phyloP scores from a whole-genome alignment of 92 coral and sea anemone species.

The Parazoanthus swiftii region DNA sequence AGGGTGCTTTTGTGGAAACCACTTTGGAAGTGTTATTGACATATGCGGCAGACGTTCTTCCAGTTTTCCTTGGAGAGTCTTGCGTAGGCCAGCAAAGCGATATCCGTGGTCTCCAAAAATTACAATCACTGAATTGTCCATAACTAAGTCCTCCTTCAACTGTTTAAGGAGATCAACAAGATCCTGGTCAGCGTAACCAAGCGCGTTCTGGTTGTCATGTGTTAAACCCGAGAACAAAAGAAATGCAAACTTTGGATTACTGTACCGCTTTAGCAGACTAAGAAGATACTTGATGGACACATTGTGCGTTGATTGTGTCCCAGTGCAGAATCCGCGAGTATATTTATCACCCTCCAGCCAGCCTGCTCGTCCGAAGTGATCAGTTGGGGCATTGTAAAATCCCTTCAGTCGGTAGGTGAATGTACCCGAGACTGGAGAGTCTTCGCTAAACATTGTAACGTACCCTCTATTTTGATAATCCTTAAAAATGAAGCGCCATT shows the following conservation, averaged over 20 bases:
- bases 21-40: slow-evolving; percentile 59
- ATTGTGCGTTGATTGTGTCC: slow-evolving; percentile 64
- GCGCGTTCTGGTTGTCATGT: slow-evolving; percentile 43
- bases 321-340: slow-evolving; percentile 45
- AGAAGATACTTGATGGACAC: slow-evolving; percentile 53
- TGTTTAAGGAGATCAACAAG: slow-evolving; percentile 37
- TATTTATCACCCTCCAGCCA: slow-evolving; percentile 61
- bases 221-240: slow-evolving; percentile 42
- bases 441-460: slow-evolving; percentile 74
- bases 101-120: slow-evolving; percentile 69
- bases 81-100: slow-evolving; percentile 45
- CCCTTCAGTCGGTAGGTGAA: slow-evolving; percentile 73
- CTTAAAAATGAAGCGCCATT: slow-evolving; percentile 63
- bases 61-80: slow-evolving; percentile 63
- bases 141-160: slow-evolving; percentile 32
- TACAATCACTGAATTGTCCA: slow-evolving; percentile 52
- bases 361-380: slow-evolving; percentile 69
- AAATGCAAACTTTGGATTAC: slow-evolving; percentile 48
- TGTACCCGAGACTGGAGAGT: slow-evolving; percentile 58
- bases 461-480: slow-evolving; percentile 63
- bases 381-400: slow-evolving; percentile 68
- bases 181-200: slow-evolving; percentile 56
- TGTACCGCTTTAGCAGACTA: slow-evolving; percentile 54
- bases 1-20: slow-evolving; percentile 53
- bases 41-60: slow-evolving; percentile 73